These are phyloP conservation scores for Brachionus paranguensis DNA, from an alignment of 1,140 invertebrate species.

Conservation along the genomic window DNA sequence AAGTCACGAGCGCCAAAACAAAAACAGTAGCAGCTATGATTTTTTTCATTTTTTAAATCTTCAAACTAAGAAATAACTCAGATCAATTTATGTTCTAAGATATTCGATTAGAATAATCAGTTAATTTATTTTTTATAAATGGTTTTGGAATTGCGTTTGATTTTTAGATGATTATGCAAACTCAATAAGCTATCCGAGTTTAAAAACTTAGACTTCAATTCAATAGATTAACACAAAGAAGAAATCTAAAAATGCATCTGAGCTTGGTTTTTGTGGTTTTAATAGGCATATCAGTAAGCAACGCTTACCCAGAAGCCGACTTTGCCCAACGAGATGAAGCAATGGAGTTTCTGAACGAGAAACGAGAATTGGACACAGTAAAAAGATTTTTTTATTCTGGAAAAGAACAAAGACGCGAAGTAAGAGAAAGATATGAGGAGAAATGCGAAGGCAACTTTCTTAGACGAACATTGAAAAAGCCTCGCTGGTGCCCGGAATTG, in stretches of 20 bases:
- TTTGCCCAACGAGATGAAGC: conserved; percentile 4
- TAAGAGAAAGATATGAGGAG: not conserved
- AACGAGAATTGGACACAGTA: not conserved
- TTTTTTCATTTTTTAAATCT: conserved; percentile 6
- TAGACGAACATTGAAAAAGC: not conserved
- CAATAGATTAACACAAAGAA: not conserved
- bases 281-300: not conserved
- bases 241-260: not conserved
- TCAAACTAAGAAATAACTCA: not conserved
- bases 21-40: not conserved
- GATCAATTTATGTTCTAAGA: conserved; percentile 15
- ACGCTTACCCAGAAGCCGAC: not conserved
- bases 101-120: not conserved
- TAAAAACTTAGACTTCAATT: not conserved
- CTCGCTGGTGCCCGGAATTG: conserved; percentile 31
- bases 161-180: not conserved
- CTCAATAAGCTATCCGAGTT: not conserved
- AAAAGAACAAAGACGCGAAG: conserved; percentile 33
- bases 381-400: conserved; percentile 16
- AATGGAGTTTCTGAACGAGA: conserved; percentile 21
- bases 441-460: conserved; percentile 17
- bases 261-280: not conserved
- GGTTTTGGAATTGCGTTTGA: not conserved
- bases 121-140: conserved; percentile 11
- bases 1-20: not conserved